Percentiles rank a stretch among this genome's conserved stretches.
Conservation (phyloP, 2,888 invertebrate species). For the Cistogaster globosa region DNA sequence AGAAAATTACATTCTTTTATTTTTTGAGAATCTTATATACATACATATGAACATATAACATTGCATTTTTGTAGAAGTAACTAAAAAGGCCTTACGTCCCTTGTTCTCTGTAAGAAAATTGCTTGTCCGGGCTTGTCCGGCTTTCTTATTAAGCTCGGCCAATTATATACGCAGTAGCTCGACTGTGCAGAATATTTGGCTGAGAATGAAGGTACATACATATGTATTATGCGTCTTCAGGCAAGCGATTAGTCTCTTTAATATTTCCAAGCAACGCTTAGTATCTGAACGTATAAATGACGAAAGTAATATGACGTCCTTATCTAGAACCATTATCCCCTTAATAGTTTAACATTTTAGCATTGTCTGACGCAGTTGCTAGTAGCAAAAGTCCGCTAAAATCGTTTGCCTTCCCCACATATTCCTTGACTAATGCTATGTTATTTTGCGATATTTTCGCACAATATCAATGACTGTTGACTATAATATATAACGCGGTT, state of each 20-base stretch:
- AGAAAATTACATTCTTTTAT: too few relatives aligned
- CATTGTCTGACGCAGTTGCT: conserved; percentile 94
- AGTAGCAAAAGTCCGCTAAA: conserved; percentile 95
- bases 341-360: conserved; percentile 89
- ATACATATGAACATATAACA: too few relatives aligned
- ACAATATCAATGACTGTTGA: conserved; percentile 96
- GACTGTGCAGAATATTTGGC: conserved; percentile 93
- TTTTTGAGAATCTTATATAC: too few relatives aligned
- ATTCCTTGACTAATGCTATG: conserved; percentile 94
- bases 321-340: conserved; percentile 88
- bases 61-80: conserved; percentile 44
- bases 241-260: conserved; percentile 92
- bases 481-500: conserved; percentile 96
- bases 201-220: conserved; percentile 97
- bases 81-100: conserved; percentile 33
- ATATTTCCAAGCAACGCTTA: conserved; percentile 93
- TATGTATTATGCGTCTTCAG: conserved; percentile 99
- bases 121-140: conserved; percentile 92
- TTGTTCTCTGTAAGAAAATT: conserved; percentile 33
- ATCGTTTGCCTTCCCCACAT: conserved; percentile 96
- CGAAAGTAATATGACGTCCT: conserved; percentile 93
- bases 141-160: conserved; percentile 92
- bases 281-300: conserved; percentile 94
- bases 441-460: conserved; percentile 94
- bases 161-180: conserved; percentile 93